Conservation (phyloP, 35 echinoderm and acorn worm genomes). For the Heliocidaris tuberculata region DNA sequence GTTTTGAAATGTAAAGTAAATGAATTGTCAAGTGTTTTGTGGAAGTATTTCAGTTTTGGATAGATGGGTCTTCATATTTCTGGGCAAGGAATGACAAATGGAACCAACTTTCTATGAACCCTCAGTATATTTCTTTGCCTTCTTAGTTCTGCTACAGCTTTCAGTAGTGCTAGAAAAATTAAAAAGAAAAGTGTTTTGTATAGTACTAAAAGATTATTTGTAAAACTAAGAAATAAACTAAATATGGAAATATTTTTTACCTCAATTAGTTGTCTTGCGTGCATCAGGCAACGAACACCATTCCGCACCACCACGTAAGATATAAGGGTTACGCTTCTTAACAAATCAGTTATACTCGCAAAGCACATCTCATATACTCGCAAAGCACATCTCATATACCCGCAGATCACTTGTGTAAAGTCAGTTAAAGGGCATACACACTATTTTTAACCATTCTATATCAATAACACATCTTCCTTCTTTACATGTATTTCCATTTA, state of each 20-base stretch:
- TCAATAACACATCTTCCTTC: background rate
- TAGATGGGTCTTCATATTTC: no score
- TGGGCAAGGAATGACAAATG: no score
- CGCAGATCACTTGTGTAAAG: no score
- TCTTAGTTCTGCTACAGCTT: no score
- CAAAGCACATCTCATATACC: background rate
- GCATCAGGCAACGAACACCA: background rate
- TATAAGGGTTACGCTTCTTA: background rate
- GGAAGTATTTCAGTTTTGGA: no score
- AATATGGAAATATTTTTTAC: background rate
- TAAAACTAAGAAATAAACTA: background rate
- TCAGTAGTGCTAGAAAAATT: no score
- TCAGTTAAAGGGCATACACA: background rate
- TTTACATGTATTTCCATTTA: no score
- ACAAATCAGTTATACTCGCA: background rate
- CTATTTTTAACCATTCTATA: background rate
- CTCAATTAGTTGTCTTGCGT: background rate
- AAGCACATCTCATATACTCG: background rate
- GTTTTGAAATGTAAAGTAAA: no score
- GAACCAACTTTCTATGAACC: no score
- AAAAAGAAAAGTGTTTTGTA: background rate
- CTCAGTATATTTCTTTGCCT: no score
- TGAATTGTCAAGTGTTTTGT: no score
- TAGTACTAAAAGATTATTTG: background rate
- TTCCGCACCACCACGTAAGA: slow-evolving; percentile 1